phyloP scores from a whole-genome alignment of 2,888 invertebrate genomes.

The Dryocosmus kuriphilus region DNA sequence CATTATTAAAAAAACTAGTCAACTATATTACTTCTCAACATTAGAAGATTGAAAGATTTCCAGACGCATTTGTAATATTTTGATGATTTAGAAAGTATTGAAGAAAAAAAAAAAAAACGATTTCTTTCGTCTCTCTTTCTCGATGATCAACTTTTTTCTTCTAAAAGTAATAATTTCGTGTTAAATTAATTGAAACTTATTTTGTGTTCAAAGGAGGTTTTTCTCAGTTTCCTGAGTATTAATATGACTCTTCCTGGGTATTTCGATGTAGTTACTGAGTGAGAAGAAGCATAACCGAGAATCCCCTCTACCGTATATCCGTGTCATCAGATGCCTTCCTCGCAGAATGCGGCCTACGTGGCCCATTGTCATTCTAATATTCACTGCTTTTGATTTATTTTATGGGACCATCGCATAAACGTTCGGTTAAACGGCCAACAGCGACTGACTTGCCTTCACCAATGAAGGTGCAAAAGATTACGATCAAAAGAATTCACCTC shows the following conservation, averaged over 20 bases:
- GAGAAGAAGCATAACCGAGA: slow-evolving; percentile 42
- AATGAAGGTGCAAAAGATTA: slow-evolving; percentile 32
- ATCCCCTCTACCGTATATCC: slow-evolving; percentile 58
- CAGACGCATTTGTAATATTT: no score
- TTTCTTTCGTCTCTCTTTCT: no score
- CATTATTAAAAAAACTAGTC: no score
- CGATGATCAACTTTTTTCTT: no score
- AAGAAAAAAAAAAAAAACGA: no score
- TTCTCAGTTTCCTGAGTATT: neutral
- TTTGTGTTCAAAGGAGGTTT: neutral
- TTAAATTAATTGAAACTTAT: no score
- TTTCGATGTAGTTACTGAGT: slow-evolving; percentile 6
- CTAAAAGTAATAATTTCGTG: no score
- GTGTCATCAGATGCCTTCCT: slow-evolving; percentile 62
- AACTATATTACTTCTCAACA: no score
- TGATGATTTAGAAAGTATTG: no score
- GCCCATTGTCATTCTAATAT: slow-evolving; percentile 71
- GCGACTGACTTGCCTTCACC: slow-evolving; percentile 44
- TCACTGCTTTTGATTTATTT: slow-evolving; percentile 71
- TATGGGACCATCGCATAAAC: slow-evolving; percentile 65
- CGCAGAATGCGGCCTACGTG: slow-evolving; percentile 59
- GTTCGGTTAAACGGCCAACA: slow-evolving; percentile 56
- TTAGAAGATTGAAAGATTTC: no score
- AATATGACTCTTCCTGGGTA: slow-evolving; percentile 8
- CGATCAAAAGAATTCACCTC: slow-evolving; percentile 13